These are phyloP conservation scores for Pristis pectinata DNA, from an alignment of 2,797 vertebrate species.

Conservation along the genomic window DNA sequence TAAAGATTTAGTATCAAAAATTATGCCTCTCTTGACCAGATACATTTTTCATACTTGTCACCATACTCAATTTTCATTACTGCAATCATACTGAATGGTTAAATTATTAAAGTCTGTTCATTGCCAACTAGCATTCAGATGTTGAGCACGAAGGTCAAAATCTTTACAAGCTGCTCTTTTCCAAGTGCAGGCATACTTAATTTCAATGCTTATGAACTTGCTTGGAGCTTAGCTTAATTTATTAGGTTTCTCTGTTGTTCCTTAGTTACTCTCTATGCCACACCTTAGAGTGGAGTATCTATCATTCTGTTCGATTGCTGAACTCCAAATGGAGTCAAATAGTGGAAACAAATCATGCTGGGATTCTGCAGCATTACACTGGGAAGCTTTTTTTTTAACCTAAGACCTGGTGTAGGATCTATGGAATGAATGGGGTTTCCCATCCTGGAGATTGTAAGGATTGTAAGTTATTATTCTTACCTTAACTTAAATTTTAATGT, in stretches of 20 bases:
- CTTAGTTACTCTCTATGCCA: not conserved
- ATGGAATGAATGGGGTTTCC: no score
- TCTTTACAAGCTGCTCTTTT: not conserved
- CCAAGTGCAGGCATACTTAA: not conserved
- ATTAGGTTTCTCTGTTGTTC: not conserved
- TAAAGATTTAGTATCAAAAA: not conserved
- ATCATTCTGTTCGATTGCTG: no score
- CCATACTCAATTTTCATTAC: not conserved
- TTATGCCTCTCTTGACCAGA: not conserved
- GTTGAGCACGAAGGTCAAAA: not conserved
- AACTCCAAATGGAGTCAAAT: no score
- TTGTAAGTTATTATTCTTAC: no score
- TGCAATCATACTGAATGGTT: not conserved
- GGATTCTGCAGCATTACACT: no score
- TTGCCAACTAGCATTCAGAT: not conserved
- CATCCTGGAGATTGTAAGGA: no score
- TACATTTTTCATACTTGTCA: conserved; percentile 5
- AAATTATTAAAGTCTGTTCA: not conserved
- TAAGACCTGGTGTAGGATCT: no score
- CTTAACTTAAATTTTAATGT: no score
- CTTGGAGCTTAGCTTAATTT: not conserved
- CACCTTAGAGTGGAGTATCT: no score
- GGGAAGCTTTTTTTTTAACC: no score
- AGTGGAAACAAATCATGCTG: no score
- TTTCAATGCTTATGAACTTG: not conserved